These are phyloP conservation scores for Abrostola tripartita DNA, from an alignment of 2,888 invertebrate species.

Conservation along the genomic window DNA sequence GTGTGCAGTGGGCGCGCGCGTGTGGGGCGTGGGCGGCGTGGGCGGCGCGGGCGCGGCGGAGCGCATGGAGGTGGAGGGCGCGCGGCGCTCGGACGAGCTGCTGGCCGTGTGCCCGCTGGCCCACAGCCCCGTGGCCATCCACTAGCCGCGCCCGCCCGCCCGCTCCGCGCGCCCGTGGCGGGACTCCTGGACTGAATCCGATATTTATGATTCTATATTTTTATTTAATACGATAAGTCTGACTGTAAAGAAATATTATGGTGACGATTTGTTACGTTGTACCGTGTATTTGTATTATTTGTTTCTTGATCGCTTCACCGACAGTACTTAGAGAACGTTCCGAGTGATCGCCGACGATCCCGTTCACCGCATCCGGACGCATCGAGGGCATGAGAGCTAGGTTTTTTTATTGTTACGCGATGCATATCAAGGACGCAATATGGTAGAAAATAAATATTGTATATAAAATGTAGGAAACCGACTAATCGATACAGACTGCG, in stretches of 20 bases:
- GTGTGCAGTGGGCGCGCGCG: constrained; percentile 66
- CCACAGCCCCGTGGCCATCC: constrained; percentile 97
- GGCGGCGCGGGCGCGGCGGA: constrained; percentile 75
- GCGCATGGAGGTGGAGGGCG: constrained; percentile 90
- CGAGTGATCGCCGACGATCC: constrained; percentile 65
- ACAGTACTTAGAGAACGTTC: constrained; percentile 81
- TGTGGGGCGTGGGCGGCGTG: constrained; percentile 28
- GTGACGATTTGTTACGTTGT: constrained; percentile 81
- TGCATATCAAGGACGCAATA: constrained; percentile 89
- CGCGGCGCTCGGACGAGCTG: constrained; percentile 89
- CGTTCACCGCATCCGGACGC: constrained; percentile 74
- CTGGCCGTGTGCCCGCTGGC: constrained; percentile 94
- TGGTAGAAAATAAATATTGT: constrained; percentile 88
- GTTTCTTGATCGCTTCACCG: constrained; percentile 83
- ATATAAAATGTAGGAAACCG: constrained; percentile 84
- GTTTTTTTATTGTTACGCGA: constrained; percentile 89
- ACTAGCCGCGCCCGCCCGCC: constrained; percentile 76
- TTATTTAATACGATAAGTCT: constrained; percentile 88
- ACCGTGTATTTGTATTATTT: constrained; percentile 82
- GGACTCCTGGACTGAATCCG: constrained; percentile 73
- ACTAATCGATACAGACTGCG: constrained; percentile 86
- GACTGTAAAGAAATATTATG: constrained; percentile 83
- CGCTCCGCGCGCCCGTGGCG: constrained; percentile 15
- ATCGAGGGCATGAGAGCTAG: constrained; percentile 84
- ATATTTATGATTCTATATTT: constrained; percentile 87